Evolutionary conservation across 2,888 invertebrate species (phyloP).

Genomic region (Abrostola triplasia): DNA sequence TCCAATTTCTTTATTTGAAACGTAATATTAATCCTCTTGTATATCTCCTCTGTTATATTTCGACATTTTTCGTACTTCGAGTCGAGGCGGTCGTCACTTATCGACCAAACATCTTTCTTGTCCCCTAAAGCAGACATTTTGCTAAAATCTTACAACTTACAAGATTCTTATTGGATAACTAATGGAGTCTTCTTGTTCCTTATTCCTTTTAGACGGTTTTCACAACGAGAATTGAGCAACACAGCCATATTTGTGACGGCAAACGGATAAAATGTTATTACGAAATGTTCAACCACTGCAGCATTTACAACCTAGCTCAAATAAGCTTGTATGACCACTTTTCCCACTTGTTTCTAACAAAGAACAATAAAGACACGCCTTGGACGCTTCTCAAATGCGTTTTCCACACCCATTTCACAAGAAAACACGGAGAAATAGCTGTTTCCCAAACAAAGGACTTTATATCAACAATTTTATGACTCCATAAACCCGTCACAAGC

Average conservation of each 20-base stretch:
- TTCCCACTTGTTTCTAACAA: conserved; percentile 47
- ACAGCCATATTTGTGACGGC: conserved; percentile 64
- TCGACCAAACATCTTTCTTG: conserved; percentile 70
- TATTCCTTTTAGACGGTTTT: conserved; percentile 58
- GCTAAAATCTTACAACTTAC: conserved; percentile 46
- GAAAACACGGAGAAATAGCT: conserved; percentile 65
- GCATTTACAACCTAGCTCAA: conserved; percentile 25
- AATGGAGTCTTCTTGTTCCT: conserved; percentile 58
- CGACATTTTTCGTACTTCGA: conserved; percentile 84
- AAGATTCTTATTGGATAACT: conserved; percentile 70
- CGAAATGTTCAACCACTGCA: conserved; percentile 49
- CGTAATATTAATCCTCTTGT: conserved; percentile 84
- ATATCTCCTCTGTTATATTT: conserved; percentile 84
- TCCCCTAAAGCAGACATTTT: conserved; percentile 79
- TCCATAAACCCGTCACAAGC: conserved; percentile 77
- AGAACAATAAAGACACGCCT: conserved; percentile 43
- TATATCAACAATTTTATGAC: conserved; percentile 82
- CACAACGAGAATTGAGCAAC: conserved; percentile 64
- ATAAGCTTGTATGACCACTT: conserved; percentile 45
- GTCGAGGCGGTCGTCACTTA: conserved; percentile 67
- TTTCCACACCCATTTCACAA: conserved; percentile 51
- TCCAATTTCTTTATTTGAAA: conserved; percentile 84
- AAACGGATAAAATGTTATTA: conserved; percentile 58
- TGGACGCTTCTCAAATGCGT: conserved; percentile 42
- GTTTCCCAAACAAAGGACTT: conserved; percentile 81